Conservation (phyloP, 2,888 invertebrate genomes). For the Phortica okadai region DNA sequence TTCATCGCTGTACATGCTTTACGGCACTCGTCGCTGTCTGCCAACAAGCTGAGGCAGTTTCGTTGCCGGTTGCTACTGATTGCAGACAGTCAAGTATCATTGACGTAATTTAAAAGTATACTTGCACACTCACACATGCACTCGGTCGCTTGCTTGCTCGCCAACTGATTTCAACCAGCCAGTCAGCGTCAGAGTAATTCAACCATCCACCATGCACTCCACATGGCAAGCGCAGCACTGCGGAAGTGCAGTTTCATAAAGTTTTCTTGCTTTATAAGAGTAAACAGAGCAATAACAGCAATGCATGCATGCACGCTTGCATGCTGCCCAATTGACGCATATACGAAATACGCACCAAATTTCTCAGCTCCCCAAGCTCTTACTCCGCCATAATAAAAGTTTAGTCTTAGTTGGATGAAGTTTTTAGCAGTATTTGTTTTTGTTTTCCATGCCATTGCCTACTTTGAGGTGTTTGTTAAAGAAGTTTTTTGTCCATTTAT, state of each 20-base stretch:
- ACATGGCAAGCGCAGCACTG: not conserved
- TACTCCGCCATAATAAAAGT: not conserved
- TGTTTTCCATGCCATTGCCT: constrained; percentile 17
- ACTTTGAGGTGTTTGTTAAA: constrained; percentile 36
- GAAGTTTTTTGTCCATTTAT: constrained; percentile 57
- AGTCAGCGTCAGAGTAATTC: not conserved
- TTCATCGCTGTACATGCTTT: constrained; percentile 2
- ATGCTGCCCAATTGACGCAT: constrained; percentile 47
- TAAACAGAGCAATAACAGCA: constrained; percentile 24
- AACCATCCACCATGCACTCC: not conserved
- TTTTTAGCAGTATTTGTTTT: constrained; percentile 49
- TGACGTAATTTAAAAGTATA: constrained; percentile 67
- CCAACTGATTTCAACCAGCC: not conserved
- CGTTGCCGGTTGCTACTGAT: constrained; percentile 49
- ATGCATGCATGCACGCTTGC: constrained; percentile 15
- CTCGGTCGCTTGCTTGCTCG: not conserved
- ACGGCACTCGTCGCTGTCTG: not conserved
- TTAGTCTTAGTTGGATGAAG: constrained; percentile 50
- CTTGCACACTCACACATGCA: constrained; percentile 52
- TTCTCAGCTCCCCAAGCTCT: not conserved
- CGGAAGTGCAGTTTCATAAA: constrained; percentile 44
- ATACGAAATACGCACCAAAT: constrained; percentile 24
- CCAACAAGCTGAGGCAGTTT: not conserved
- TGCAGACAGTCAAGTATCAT: constrained; percentile 69
- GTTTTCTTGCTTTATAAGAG: constrained; percentile 55